Evolutionary conservation across 2,888 invertebrate genomes (phyloP), one percentile per base, ranked within the genome.

Genomic region (Rugalucina vietnamica): DNA sequence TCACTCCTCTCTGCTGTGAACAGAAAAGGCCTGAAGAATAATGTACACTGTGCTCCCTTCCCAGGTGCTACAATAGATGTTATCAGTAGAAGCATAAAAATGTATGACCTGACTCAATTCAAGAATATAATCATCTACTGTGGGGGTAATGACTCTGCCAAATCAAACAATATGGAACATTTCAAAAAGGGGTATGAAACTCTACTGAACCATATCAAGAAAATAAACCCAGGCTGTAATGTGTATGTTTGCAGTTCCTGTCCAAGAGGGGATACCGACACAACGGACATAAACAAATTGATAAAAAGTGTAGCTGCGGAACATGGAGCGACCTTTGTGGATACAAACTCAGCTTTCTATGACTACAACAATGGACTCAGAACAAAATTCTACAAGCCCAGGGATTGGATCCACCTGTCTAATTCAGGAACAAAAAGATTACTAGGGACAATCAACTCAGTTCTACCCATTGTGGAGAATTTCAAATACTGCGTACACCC

Each of bases 231-330:
- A 8, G 3, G 36, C n/a, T 29, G 10, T 36, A 39, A 36, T 2
- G 1, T 70, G 29, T 70, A 27, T 36, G 24, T 70, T 3, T 70
- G 70, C 70, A 36, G 36, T 27, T 36, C 39, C 14, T 36, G 70
- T 36, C 70, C 70, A 3, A n/a, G 36, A 27, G 70, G 70, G 37
- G 70, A 70, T 39, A 70, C 70, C n/a, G 70, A 70, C 36, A 36
- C 36, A 12, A 34, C 70, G n/a, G 70, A 21, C 34, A 70, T 39
- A 70, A 70, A 70, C 21, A 21, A 70, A 24, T n/a, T 70, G 18
- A 70, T 70, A 27, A 34, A 27, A 12, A 34, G 29, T 8, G 36
- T 70, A 36, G 32, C 36, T 36, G 27, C 32, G n/a, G 70, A 70
- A 29, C 32, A 70, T 21, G 29, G 36, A 24, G n/a, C 36, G 4